Evolutionary conservation across 2,888 invertebrate species (phyloP), one percentile per base, ranked within the genome.

Genomic region (Carcina quercana): DNA sequence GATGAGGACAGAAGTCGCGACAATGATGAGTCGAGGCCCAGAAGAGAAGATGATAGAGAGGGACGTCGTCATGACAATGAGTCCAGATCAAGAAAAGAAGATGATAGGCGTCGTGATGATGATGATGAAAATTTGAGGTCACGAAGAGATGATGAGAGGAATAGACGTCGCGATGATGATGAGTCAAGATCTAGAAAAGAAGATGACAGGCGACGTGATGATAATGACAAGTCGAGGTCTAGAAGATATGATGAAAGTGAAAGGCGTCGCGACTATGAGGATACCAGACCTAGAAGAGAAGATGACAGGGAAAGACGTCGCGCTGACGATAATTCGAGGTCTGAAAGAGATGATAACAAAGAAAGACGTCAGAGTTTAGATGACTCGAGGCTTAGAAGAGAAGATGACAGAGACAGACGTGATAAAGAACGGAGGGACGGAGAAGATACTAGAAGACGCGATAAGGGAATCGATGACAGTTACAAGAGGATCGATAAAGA

Each of bases 1-100:
- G 12, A 11, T n/a, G 25, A 32, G 13, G 31, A 15, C 15, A 26
- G 34, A n/a, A 24, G 28, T 7, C n/a, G 34, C 13, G 29, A 34
- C 11, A 44, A 44, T 15, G 30, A 29, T 33, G 21, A 29, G 33
- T 42, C 32, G 40, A 34, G 30, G 33, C 40, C 32, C 38, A 14
- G 28, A 25, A 8, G 30, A 30, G 20, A 14, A 7, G 25, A 32
- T 29, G n/a, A n/a, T 1, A 35, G 32, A 13, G 13, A 32, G 30
- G 34, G 29, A 20, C 35, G 25, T 30, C 40, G 26, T 22, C 29
- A 25, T n/a, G 34, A 42, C 6, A 37, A 29, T 11, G 28, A 35
- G 10, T 10, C n/a, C n/a, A n/a, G n/a, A n/a, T n/a, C n/a, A n/a
- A n/a, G 20, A 20, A 20, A 20, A 20, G 20, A 20, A 1, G 10